These are phyloP conservation scores for Percopsis transmontana DNA, from an alignment of 2,113 vertebrate genomes.

Conservation along the genomic window DNA sequence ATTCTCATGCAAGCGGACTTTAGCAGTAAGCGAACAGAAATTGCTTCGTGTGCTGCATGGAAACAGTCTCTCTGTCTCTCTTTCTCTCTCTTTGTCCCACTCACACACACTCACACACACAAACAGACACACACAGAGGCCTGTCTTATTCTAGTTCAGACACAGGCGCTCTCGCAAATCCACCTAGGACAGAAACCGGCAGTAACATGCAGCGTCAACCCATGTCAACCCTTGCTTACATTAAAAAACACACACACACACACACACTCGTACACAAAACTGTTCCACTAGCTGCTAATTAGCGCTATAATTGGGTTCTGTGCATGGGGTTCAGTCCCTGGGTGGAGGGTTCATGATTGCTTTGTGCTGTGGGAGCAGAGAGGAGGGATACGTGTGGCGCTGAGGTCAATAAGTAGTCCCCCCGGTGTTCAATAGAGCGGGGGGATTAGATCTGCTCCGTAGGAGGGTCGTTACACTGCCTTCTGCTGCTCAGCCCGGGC, in stretches of 20 bases:
- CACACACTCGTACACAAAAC: conserved; percentile 10
- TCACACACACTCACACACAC: conserved; percentile 1
- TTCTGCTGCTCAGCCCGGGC: neutral
- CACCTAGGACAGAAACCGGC: neutral
- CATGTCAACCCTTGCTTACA: neutral
- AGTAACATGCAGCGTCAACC: too few relatives aligned
- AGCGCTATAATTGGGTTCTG: neutral
- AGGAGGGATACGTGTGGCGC: conserved; percentile 4
- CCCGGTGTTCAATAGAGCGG: neutral
- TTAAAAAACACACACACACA: conserved; percentile 2
- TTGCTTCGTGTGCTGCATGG: conserved; percentile 34
- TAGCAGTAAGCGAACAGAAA: conserved; percentile 16
- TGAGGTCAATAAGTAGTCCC: conserved; percentile 14
- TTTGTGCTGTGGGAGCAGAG: neutral
- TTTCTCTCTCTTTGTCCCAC: neutral
- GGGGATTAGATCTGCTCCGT: neutral
- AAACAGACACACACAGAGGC: conserved; percentile 1
- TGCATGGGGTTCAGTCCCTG: neutral
- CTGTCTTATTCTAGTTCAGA: neutral
- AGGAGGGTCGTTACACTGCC: neutral
- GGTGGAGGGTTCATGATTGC: neutral
- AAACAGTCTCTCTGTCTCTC: neutral
- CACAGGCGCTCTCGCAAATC: neutral
- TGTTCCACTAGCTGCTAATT: conserved; percentile 5
- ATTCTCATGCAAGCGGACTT: neutral